Conservation (phyloP, 2,113 vertebrate species). For the Laticauda colubrina region DNA sequence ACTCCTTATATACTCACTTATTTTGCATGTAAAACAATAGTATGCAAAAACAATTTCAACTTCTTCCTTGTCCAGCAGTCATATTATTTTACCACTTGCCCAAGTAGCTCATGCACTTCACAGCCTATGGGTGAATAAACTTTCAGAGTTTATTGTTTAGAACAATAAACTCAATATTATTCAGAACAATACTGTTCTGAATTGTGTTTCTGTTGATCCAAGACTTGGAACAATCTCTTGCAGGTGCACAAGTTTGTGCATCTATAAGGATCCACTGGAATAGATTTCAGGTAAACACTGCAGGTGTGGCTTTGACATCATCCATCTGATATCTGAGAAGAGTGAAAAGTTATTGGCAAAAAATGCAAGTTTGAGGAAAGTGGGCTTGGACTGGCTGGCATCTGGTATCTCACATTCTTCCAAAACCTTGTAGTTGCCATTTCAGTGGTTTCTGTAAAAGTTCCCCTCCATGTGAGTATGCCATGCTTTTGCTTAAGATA, state of each 20-base stretch:
- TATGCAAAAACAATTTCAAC: background rate
- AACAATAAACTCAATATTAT: too few relatives aligned
- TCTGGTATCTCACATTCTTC: constrained; percentile 82
- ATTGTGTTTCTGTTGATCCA: background rate
- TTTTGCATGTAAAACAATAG: background rate
- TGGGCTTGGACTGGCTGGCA: constrained; percentile 68
- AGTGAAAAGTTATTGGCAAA: background rate
- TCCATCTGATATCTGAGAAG: background rate
- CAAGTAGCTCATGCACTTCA: background rate
- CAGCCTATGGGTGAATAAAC: background rate
- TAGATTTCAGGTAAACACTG: background rate
- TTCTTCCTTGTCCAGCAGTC: background rate
- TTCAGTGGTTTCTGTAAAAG: constrained; percentile 39
- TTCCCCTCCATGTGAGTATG: constrained; percentile 73
- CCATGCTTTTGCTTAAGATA: constrained; percentile 80
- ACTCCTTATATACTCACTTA: background rate
- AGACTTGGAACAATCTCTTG: background rate
- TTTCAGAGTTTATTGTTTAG: background rate
- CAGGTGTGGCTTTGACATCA: background rate
- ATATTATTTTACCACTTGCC: background rate
- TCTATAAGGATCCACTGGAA: background rate
- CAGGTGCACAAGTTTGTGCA: background rate
- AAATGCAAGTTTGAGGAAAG: background rate
- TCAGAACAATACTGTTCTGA: background rate
- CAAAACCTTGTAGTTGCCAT: constrained; percentile 76